phyloP scores from a whole-genome alignment of 2,113 vertebrate genomes.

The Lampris incognitus region DNA sequence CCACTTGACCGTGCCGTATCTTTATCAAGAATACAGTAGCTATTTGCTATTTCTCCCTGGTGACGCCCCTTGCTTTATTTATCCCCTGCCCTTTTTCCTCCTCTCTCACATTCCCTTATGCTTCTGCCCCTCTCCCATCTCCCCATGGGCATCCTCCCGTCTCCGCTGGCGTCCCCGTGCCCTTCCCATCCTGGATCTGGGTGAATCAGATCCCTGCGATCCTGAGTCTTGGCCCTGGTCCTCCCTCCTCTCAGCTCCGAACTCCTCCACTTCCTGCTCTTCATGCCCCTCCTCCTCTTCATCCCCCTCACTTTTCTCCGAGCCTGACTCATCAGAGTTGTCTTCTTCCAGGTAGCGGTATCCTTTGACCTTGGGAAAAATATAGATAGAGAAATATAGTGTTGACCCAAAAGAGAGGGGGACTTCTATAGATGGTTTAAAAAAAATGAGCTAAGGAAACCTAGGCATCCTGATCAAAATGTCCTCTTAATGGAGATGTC shows the following conservation, averaged over 20 bases:
- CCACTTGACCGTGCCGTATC: not conserved
- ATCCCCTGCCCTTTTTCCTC: not conserved
- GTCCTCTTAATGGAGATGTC: not conserved
- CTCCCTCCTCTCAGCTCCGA: slow-evolving; percentile 22
- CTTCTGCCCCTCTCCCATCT: slow-evolving; percentile 67
- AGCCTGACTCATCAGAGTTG: slow-evolving; percentile 90
- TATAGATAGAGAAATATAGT: not conserved
- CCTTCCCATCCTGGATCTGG: slow-evolving; percentile 40
- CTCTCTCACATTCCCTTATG: slow-evolving; percentile 5
- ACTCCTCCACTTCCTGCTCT: slow-evolving; percentile 56
- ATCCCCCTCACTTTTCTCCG: slow-evolving; percentile 54
- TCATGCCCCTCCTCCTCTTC: slow-evolving; percentile 37
- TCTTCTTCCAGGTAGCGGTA: slow-evolving; percentile 96
- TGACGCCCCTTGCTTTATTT: too few species aligned
- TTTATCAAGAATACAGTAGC: slow-evolving; percentile 22
- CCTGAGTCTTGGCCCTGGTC: slow-evolving; percentile 33
- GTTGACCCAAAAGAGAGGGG: not conserved
- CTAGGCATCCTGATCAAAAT: not conserved
- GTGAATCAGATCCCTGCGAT: slow-evolving; percentile 50
- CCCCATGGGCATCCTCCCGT: slow-evolving; percentile 27
- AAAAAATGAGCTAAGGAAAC: not conserved
- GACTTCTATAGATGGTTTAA: not conserved
- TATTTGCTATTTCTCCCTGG: too few species aligned
- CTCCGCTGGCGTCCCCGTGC: not conserved
- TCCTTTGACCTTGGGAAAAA: slow-evolving; percentile 83